Conservation (phyloP, 2,113 vertebrate species). For the Synchiropus splendidus region DNA sequence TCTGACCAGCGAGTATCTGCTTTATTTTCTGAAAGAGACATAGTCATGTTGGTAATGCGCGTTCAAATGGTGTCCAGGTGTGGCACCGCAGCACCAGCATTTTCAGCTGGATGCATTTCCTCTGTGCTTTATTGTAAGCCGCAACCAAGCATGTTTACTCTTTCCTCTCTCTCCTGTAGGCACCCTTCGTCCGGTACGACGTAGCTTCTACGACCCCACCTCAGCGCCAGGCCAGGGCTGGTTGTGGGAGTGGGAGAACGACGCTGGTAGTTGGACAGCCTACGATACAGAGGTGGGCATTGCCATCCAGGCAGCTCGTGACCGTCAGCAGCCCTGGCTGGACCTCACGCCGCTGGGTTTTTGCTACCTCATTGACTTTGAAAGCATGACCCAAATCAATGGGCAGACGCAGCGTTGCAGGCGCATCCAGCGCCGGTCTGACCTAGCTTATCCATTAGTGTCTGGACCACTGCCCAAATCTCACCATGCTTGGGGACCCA, state of each 20-base stretch:
- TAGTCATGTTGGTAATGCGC: no score
- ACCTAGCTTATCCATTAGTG: conserved; percentile 83
- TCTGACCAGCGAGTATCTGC: no score
- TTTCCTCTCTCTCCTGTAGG: conserved; percentile 62
- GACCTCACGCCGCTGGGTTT: conserved; percentile 94
- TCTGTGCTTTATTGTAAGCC: no score
- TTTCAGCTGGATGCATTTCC: no score
- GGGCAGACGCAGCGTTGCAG: conserved; percentile 88
- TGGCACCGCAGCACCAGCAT: no score
- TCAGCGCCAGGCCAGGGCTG: conserved; percentile 91
- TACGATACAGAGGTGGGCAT: conserved; percentile 97
- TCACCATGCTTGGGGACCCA: conserved; percentile 66
- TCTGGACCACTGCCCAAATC: conserved; percentile 77
- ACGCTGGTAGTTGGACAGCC: conserved; percentile 89
- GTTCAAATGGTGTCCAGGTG: no score
- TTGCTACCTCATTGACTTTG: conserved; percentile 96
- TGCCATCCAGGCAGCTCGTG: conserved; percentile 92
- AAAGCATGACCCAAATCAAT: conserved; percentile 97
- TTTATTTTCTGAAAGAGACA: no score
- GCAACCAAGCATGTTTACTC: no score
- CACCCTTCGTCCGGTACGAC: conserved; percentile 86
- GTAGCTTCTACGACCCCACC: conserved; percentile 92
- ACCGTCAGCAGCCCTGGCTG: conserved; percentile 96
- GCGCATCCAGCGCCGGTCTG: conserved; percentile 80
- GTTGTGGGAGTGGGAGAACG: conserved; percentile 97